Conservation (phyloP, 2,113 vertebrate species). For the Pogonocichla stellata region DNA sequence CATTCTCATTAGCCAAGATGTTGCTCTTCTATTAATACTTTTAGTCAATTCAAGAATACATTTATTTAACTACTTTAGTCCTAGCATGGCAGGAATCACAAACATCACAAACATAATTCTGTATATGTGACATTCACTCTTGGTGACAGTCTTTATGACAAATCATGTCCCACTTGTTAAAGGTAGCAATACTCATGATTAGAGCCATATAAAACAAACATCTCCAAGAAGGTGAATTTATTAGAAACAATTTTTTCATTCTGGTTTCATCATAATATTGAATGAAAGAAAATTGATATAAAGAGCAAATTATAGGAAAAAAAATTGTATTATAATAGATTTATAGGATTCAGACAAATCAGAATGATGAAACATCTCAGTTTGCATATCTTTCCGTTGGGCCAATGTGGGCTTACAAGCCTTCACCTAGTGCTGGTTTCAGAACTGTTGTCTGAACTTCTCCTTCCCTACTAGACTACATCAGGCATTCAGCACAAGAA, state of each 20-base stretch:
- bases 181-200: neutral
- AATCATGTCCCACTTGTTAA: neutral
- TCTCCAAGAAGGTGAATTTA: neutral
- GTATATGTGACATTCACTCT: neutral
- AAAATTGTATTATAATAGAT: neutral
- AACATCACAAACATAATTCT: neutral
- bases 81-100: neutral
- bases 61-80: neutral
- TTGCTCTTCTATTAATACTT: neutral
- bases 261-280: neutral
- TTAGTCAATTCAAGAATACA: neutral
- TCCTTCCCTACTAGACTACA: neutral
- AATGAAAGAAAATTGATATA: neutral
- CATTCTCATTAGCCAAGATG: neutral
- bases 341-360: neutral
- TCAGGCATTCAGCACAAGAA: neutral
- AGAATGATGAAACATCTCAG: neutral
- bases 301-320: neutral
- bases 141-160: too few species aligned
- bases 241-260: neutral
- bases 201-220: neutral
- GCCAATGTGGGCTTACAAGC: neutral
- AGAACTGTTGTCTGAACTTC: neutral
- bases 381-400: fast-evolving
- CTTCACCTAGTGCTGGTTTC: neutral